Evolutionary conservation across 2,888 invertebrate species (phyloP), one percentile per base, ranked within the genome.

Genomic region (Ormyrus labotus): DNA sequence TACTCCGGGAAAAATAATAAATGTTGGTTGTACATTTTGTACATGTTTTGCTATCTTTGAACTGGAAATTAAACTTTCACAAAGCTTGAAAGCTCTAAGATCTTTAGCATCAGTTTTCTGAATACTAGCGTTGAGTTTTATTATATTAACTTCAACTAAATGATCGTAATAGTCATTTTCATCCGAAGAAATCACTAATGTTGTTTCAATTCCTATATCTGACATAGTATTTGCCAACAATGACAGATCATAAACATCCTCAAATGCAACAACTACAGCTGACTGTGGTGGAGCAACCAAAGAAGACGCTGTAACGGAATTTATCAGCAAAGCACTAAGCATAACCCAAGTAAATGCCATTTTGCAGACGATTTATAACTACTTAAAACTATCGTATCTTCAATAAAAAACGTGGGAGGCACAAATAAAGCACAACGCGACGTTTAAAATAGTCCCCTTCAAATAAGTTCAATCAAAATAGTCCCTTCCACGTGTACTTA

Each of bases 151-250:
- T 7, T 86, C 89, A 2, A 87, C 81, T 6, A 90, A 82, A 81
- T 86, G 86, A 19, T 90, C 89, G 72, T 89, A 89, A 58, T 89
- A 80, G 51, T 88, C 84, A 3, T 72, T 71, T 10, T 83, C 83
- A 48, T 81, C 77, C 5, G 78, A 72, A 8, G 87, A 84, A 74
- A 90, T 80, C 11, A 90, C 85, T n/a, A 90, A 81, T 1, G 87
- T 87, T 0, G 88, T 69, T 45, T 90, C 87, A 65, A 90, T 87
- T 2, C 87, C 87, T 68, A 89, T 84, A 83, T 89, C 90, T 6
- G 89, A 90, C 2, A 90, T 81, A 7, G 90, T 89, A 67, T 90
- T 88, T 6, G 90, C 90, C 10, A 90, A 78, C 68, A 90, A 83
- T 0, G 90, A 90, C 45, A 90, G 76, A 71, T 90, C 90, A 75